Conservation (phyloP, 2,113 vertebrate species). For the Athene cunicularia region DNA sequence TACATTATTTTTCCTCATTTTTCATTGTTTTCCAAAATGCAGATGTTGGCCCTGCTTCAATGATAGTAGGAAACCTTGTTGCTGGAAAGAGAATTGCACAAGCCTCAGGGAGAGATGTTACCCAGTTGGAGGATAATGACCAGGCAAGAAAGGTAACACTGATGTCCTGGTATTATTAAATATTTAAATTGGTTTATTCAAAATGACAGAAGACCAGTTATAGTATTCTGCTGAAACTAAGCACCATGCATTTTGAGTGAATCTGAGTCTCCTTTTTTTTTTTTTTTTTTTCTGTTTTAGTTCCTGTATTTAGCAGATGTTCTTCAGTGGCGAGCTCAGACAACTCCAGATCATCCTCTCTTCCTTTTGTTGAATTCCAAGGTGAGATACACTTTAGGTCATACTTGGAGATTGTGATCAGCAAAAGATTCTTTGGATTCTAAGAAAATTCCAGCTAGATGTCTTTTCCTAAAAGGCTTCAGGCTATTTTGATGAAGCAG, state of each 20-base stretch:
- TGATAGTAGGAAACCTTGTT: constrained; percentile 95
- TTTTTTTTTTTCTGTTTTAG: constrained; percentile 57
- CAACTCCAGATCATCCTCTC: constrained; percentile 91
- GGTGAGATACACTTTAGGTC: constrained; percentile 70
- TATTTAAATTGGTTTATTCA: neutral
- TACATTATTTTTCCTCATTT: neutral
- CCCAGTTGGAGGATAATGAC: constrained; percentile 93
- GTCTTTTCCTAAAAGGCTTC: neutral
- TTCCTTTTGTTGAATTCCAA: constrained; percentile 93
- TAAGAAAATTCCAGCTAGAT: neutral
- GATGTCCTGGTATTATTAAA: neutral
- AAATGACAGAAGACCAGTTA: neutral
- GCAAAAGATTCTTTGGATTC: neutral
- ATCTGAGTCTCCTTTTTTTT: neutral
- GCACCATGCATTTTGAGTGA: neutral
- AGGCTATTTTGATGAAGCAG: neutral
- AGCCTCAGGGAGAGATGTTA: constrained; percentile 90
- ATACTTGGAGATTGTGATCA: neutral
- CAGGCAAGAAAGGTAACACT: constrained; percentile 87
- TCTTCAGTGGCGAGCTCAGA: constrained; percentile 94
- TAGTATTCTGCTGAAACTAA: neutral
- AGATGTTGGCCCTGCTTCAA: constrained; percentile 96
- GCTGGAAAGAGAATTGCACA: constrained; percentile 95
- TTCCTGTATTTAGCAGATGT: constrained; percentile 95
- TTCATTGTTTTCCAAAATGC: neutral